Percentiles rank a stretch among this genome's conserved stretches.
These are phyloP conservation scores for Seriola quinqueradiata DNA, from an alignment of 2,113 vertebrate genomes.

Conservation along the genomic window DNA sequence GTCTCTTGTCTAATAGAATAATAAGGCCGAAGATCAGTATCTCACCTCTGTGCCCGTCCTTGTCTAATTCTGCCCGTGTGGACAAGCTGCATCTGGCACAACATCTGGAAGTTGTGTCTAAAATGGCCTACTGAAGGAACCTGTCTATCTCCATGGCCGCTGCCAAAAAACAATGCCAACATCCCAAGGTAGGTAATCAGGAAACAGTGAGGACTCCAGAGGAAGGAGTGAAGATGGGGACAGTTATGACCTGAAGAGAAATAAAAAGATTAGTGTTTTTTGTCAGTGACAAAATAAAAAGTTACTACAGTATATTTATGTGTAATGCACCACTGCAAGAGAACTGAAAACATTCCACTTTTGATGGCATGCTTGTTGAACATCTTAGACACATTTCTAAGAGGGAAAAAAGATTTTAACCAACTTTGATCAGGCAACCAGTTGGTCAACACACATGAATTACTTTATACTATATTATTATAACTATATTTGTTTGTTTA, in stretches of 20 bases:
- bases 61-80: constrained; percentile 51
- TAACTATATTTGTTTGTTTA: neutral
- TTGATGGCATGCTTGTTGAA: neutral
- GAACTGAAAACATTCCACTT: neutral
- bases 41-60: constrained; percentile 76
- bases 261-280: neutral
- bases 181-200: constrained; percentile 72
- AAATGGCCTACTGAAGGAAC: constrained; percentile 59
- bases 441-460: neutral
- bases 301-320: neutral
- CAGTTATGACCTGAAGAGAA: constrained; percentile 36
- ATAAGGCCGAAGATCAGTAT: neutral
- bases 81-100: constrained; percentile 66
- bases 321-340: neutral
- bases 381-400: neutral
- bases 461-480: too few relatives aligned
- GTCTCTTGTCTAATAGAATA: neutral
- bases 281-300: neutral
- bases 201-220: constrained; percentile 45
- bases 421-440: too few relatives aligned
- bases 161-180: constrained; percentile 69
- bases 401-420: neutral
- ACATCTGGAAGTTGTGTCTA: constrained; percentile 70
- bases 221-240: constrained; percentile 30
- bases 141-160: constrained; percentile 72